phyloP scores from a whole-genome alignment of 2,113 vertebrate genomes.

The Symphodus melops region DNA sequence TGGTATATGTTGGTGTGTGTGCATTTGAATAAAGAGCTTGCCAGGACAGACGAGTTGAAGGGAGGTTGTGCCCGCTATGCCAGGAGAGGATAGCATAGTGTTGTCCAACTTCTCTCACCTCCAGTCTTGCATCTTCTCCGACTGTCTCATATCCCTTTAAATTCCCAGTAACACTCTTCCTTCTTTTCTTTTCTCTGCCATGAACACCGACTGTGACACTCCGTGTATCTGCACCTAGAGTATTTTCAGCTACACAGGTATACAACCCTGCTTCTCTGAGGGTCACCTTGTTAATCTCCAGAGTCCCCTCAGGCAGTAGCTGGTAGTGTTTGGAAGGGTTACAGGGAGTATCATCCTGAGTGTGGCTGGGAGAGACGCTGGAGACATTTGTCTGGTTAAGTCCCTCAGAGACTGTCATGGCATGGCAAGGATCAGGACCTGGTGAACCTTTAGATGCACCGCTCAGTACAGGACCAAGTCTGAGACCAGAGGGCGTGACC shows the following conservation, averaged over 20 bases:
- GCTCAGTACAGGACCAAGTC: slow-evolving; percentile 73
- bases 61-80: slow-evolving; percentile 85
- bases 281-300: slow-evolving; percentile 87
- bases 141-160: slow-evolving; percentile 39
- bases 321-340: slow-evolving; percentile 70
- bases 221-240: slow-evolving; percentile 91
- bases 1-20: slow-evolving; percentile 70
- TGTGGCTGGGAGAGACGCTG: background rate
- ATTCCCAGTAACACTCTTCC: slow-evolving; percentile 41
- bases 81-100: slow-evolving; percentile 88
- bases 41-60: slow-evolving; percentile 92
- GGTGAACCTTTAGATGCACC: slow-evolving; percentile 42
- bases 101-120: slow-evolving; percentile 83
- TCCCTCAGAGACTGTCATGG: slow-evolving; percentile 27
- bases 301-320: slow-evolving; percentile 89
- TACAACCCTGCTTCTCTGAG: slow-evolving; percentile 88
- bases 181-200: slow-evolving; percentile 65
- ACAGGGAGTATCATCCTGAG: slow-evolving; percentile 26
- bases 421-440: slow-evolving; percentile 26
- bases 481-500: slow-evolving; percentile 89
- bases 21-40: slow-evolving; percentile 72
- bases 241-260: slow-evolving; percentile 96
- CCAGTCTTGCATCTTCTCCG: slow-evolving; percentile 64
- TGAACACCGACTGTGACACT: slow-evolving; percentile 88
- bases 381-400: slow-evolving; percentile 35